Conservation (phyloP, 2,888 invertebrate genomes). For the Kryphioiulus occultus region DNA sequence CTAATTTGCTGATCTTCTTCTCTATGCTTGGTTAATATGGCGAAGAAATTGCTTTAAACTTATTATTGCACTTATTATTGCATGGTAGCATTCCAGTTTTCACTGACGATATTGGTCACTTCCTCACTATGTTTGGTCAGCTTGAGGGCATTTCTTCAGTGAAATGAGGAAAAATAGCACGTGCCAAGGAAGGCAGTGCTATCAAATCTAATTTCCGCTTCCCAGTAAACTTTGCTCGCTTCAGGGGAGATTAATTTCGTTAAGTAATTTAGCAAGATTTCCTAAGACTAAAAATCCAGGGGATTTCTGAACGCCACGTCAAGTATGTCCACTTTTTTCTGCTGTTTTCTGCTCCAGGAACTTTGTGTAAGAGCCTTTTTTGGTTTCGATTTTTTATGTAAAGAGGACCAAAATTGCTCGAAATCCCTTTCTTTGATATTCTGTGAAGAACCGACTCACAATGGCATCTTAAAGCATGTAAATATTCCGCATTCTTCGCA, state of each 20-base stretch:
- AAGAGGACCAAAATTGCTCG: background rate
- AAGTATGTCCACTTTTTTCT: background rate
- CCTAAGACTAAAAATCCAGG: background rate
- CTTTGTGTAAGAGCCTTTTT: background rate
- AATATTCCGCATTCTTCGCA: slow-evolving; percentile 3
- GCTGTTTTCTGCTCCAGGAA: background rate
- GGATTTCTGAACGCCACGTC: background rate
- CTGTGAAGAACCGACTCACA: background rate
- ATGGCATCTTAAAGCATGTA: background rate
- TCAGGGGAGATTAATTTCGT: background rate
- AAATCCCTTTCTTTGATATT: background rate
- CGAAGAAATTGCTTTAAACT: background rate
- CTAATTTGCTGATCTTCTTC: background rate
- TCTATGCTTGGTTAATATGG: background rate
- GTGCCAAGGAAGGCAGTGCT: background rate
- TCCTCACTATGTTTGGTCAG: background rate
- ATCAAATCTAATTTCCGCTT: background rate
- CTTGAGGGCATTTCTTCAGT: background rate
- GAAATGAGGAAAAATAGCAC: background rate
- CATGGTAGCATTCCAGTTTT: background rate
- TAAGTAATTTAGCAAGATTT: background rate
- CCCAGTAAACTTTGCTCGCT: background rate
- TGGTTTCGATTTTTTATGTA: background rate
- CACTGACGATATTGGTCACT: background rate
- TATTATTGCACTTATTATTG: background rate